These are phyloP conservation scores for Lomographa bimaculata DNA, from an alignment of 2,888 invertebrate genomes.

Conservation along the genomic window DNA sequence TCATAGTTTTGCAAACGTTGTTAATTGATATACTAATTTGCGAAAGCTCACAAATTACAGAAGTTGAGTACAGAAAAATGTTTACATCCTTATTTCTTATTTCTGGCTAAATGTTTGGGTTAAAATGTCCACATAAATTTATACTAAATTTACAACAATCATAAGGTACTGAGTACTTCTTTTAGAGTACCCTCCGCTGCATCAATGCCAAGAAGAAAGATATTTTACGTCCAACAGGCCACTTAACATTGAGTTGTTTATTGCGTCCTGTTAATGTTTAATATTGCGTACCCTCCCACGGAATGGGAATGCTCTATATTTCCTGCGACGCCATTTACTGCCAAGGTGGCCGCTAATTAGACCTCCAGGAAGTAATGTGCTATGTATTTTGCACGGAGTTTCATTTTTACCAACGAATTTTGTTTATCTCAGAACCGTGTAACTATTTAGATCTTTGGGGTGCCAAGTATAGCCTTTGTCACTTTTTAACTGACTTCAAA, in stretches of 20 bases:
- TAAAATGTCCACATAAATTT: no score
- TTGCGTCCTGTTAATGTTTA: constrained; percentile 36
- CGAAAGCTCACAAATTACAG: no score
- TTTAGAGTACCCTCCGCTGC: constrained; percentile 28
- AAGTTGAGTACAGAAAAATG: no score
- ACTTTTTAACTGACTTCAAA: no score
- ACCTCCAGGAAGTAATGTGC: constrained; percentile 29
- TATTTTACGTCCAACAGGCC: constrained; percentile 35
- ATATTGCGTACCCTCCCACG: constrained; percentile 31
- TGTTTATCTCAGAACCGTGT: constrained; percentile 12
- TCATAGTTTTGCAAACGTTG: no score
- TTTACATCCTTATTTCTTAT: neutral
- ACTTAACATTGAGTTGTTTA: constrained; percentile 39
- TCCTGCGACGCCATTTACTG: constrained; percentile 30
- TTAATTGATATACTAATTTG: no score
- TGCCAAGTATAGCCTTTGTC: no score
- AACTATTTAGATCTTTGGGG: constrained; percentile 8
- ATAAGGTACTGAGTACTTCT: constrained; percentile 18
- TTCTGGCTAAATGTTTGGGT: constrained; percentile 1
- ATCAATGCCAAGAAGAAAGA: constrained; percentile 33
- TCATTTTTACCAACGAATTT: constrained; percentile 20
- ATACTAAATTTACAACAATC: no score
- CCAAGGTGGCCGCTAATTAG: constrained; percentile 36
- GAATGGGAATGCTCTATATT: constrained; percentile 31
- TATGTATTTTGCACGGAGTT: constrained; percentile 26